Evolutionary conservation across 2,797 vertebrate genomes (phyloP), one percentile per base, ranked within the genome.

Genomic region (Trachops cirrhosus): DNA sequence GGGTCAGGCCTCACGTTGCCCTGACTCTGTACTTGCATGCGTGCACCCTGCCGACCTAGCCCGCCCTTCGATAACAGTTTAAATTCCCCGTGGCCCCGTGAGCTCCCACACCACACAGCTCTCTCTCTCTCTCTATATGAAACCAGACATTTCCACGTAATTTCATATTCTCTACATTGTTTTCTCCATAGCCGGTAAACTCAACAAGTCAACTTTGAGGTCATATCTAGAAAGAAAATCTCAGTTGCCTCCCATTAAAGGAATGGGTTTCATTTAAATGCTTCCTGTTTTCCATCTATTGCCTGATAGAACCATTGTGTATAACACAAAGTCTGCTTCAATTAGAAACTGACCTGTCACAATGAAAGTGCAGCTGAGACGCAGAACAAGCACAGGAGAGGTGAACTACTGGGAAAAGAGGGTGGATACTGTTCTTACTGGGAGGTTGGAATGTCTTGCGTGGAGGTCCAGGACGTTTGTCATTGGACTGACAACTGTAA

Each of bases 211-310:
- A 67, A 37, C 22, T 78, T 64, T 6, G 22, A 89, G 67, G 93
- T 85, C 32, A n/a, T 73, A 93, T 93, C 86, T 86, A 39, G 86
- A 84, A 73, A 88, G 29, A 74, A 95, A 95, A 83, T 29, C 39
- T 57, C 57, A 83, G 41, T 34, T 86, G 22, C 29, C 10, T 68
- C 46, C 84, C 57, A 86, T 37, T 41, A 80, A 90, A 95, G 70
- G 79, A 86, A 86, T 91, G 44, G 52, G 21, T 86, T 93, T 94
- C 39, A 79, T 89, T 89, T 87, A 86, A 95, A 75, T 86, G 9
- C 59, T 91, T 95, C 91, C 84, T 95, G 75, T 89, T 94, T 97
- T 85, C 73, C n/a, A 16, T 87, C 62, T 0, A 48, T 64, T 44
- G 29, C 46, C 59, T 50, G 34, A 29, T 83, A 79, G 78, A 94